These are phyloP conservation scores for Montipora capitata DNA, from an alignment of 92 coral and sea anemone genomes.

Conservation along the genomic window DNA sequence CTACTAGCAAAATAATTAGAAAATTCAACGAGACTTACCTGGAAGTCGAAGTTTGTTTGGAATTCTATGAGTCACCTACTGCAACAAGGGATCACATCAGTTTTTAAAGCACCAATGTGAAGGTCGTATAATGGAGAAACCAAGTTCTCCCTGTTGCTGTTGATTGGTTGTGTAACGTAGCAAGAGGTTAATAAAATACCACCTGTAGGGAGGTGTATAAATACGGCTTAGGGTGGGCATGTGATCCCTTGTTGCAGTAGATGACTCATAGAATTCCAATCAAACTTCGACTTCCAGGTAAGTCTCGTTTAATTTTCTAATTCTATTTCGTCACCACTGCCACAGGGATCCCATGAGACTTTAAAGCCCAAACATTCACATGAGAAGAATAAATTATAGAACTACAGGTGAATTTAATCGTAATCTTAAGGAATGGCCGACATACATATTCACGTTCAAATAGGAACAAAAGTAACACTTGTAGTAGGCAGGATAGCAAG, in stretches of 20 bases:
- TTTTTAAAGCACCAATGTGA: slow-evolving; percentile 36
- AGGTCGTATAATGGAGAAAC: not conserved
- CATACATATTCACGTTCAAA: not conserved
- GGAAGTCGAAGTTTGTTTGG: not conserved
- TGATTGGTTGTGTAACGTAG: not conserved
- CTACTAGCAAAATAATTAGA: not conserved
- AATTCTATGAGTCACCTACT: slow-evolving; percentile 3
- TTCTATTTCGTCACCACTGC: slow-evolving; percentile 66
- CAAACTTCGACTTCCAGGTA: slow-evolving; percentile 2
- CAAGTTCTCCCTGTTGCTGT: slow-evolving; percentile 3
- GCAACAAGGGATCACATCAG: slow-evolving; percentile 30
- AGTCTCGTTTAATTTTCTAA: not conserved
- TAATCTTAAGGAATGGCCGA: not conserved
- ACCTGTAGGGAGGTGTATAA: not conserved
- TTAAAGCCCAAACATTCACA: slow-evolving; percentile 34
- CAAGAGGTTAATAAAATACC: not conserved
- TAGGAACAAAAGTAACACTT: not conserved
- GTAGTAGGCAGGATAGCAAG: not conserved
- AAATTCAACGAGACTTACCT: not conserved
- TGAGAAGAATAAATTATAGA: slow-evolving; percentile 1
- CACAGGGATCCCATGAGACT: slow-evolving; percentile 60
- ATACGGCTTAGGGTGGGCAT: slow-evolving; percentile 11
- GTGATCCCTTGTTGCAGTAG: slow-evolving; percentile 22
- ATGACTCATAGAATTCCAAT: not conserved
- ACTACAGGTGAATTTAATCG: slow-evolving; percentile 7